phyloP scores from a whole-genome alignment of 1,140 invertebrate species.

The Drosophila bocqueti region DNA sequence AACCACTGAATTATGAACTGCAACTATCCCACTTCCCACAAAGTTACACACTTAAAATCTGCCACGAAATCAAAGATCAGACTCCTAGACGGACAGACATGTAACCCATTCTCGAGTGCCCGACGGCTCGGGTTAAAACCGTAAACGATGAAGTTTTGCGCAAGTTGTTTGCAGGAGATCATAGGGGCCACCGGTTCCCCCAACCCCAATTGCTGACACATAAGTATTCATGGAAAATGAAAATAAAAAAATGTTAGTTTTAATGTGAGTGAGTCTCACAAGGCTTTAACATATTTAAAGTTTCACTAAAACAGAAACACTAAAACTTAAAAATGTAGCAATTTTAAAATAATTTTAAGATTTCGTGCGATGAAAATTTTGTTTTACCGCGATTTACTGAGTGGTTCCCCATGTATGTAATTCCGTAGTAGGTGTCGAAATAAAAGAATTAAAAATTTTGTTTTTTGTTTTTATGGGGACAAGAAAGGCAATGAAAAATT shows the following conservation, averaged over 20 bases:
- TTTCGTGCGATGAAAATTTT: too few relatives aligned
- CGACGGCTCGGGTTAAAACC: conserved; percentile 1
- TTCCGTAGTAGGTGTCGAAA: too few relatives aligned
- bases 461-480: too few relatives aligned
- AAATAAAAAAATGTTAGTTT: conserved; percentile 42
- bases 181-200: background rate
- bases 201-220: conserved; percentile 49
- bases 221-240: conserved; percentile 48
- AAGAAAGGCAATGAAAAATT: too few relatives aligned
- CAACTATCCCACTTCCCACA: conserved; percentile 29
- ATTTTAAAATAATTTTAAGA: too few relatives aligned
- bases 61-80: conserved; percentile 70
- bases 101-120: conserved; percentile 36
- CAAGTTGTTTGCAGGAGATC: conserved; percentile 35
- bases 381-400: too few relatives aligned
- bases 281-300: too few relatives aligned
- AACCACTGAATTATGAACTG: conserved; percentile 65
- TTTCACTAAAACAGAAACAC: too few relatives aligned
- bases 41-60: conserved; percentile 73
- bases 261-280: conserved; percentile 31
- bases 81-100: conserved; percentile 33
- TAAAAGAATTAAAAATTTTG: too few relatives aligned
- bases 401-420: too few relatives aligned
- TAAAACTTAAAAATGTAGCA: too few relatives aligned
- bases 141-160: conserved; percentile 42